Conservation (phyloP, 2,797 vertebrate species). For the Apodemus agrarius region DNA sequence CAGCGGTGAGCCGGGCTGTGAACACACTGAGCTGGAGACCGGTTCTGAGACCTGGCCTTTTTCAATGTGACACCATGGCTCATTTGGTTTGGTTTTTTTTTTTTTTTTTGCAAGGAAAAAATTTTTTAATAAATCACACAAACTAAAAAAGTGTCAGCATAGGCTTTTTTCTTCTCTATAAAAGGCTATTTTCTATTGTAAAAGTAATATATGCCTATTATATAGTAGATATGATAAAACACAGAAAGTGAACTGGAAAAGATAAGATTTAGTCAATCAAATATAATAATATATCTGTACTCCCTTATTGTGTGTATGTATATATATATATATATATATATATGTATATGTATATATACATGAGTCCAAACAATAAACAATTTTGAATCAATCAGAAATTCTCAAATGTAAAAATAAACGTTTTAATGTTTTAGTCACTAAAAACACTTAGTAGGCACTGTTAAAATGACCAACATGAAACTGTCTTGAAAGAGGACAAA, state of each 20-base stretch:
- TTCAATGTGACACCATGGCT: background rate
- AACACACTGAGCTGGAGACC: rapidly evolving
- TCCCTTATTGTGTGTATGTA: background rate
- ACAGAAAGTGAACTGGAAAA: background rate
- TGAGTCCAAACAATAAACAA: constrained; percentile 6
- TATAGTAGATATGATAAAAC: background rate
- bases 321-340: background rate
- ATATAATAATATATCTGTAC: background rate
- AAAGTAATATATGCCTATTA: background rate
- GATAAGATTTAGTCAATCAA: background rate
- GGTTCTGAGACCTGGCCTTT: background rate
- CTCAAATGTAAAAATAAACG: background rate
- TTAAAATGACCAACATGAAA: background rate
- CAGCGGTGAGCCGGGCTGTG: background rate
- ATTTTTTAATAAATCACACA: constrained; percentile 22
- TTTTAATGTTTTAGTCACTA: background rate
- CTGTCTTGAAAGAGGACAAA: background rate
- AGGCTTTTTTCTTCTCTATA: background rate
- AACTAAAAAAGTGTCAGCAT: constrained; percentile 9
- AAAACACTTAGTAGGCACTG: background rate
- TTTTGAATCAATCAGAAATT: background rate
- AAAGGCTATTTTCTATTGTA: constrained; percentile 23
- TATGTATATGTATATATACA: no score
- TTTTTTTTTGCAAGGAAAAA: background rate
- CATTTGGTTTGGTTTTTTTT: background rate